Evolutionary conservation across 2,113 vertebrate species (phyloP).

Genomic region (Syrmaticus mikado): DNA sequence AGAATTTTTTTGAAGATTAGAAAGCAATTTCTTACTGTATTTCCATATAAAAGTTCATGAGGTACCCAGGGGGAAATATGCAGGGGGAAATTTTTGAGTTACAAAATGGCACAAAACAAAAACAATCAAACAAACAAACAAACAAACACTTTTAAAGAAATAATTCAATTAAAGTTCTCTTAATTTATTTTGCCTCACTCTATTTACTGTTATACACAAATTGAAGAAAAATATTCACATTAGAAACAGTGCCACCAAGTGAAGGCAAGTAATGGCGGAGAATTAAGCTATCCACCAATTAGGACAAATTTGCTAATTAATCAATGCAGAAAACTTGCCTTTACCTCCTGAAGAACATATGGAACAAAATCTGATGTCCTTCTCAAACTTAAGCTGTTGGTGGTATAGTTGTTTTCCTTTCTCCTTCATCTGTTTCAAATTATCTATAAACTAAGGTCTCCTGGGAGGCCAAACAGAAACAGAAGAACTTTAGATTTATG

Average conservation of each 20-base stretch:
- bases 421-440: constrained; percentile 60
- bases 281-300: not conserved
- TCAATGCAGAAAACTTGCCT: not conserved
- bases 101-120: not conserved
- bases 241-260: not conserved
- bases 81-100: not conserved
- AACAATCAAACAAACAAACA: not conserved
- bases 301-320: not conserved
- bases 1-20: not conserved
- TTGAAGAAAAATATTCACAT: not conserved
- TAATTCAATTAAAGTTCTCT: not conserved
- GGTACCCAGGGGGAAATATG: not conserved
- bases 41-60: not conserved
- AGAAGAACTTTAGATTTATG: not conserved
- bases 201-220: not conserved
- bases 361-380: constrained; percentile 1
- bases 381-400: constrained; percentile 50
- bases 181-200: not conserved
- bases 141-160: not conserved
- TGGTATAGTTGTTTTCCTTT: constrained; percentile 53
- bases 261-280: not conserved
- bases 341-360: constrained; percentile 12
- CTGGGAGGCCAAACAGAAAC: constrained; percentile 15
- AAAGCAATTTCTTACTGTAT: not conserved
- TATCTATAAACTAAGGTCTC: constrained; percentile 6